These are phyloP conservation scores for Stratiomys singularior DNA, from an alignment of 2,888 invertebrate species.

Conservation along the genomic window DNA sequence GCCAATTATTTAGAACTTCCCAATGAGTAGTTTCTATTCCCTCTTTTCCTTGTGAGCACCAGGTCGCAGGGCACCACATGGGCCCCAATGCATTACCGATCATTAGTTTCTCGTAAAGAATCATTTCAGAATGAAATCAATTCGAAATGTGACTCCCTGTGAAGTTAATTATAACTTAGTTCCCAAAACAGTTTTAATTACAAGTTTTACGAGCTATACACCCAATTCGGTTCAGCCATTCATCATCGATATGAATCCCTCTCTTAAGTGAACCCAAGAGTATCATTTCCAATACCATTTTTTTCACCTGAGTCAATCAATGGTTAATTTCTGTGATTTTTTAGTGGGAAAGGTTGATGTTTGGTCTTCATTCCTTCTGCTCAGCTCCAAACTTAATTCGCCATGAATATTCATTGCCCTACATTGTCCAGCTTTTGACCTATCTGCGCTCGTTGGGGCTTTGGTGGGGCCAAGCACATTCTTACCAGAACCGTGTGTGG, in stretches of 20 bases:
- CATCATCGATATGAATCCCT: conserved; percentile 22
- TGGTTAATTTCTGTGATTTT: not conserved
- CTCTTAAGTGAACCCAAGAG: not conserved
- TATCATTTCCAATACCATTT: not conserved
- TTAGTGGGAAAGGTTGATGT: too few species aligned
- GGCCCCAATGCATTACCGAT: too few species aligned
- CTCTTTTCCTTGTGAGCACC: too few species aligned
- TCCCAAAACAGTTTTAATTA: conserved; percentile 4
- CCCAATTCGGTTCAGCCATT: conserved; percentile 14
- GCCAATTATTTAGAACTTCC: too few species aligned
- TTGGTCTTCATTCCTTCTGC: not conserved
- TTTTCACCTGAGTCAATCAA: not conserved
- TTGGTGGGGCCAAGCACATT: too few species aligned
- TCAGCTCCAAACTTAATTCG: not conserved
- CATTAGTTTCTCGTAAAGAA: too few species aligned
- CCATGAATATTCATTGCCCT: conserved; percentile 35
- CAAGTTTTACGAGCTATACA: not conserved
- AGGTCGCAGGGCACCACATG: too few species aligned
- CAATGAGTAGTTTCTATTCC: too few species aligned
- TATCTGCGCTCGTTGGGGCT: not conserved
- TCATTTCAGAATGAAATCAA: too few species aligned
- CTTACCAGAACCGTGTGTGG: conserved; percentile 13
- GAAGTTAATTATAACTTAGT: too few species aligned
- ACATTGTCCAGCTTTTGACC: not conserved
- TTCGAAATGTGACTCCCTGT: too few species aligned